Evolutionary conservation across 2,888 invertebrate species (phyloP).

Genomic region (Phengaris alcon): DNA sequence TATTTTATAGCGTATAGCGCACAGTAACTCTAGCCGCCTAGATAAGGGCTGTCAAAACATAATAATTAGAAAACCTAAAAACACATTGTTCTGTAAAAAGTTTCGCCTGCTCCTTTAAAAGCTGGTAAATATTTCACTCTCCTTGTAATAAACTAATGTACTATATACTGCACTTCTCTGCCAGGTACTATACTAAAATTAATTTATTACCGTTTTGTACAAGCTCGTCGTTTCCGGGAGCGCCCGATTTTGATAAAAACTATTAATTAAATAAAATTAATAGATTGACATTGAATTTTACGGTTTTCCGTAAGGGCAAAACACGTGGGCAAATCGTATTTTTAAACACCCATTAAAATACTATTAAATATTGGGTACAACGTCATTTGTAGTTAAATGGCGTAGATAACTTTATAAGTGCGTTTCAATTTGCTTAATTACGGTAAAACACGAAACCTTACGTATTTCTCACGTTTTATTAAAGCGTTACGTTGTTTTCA

Average conservation of each 20-base stretch:
- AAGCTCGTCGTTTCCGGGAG: neutral
- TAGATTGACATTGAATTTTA: slow-evolving; percentile 13
- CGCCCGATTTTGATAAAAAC: neutral
- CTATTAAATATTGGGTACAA: neutral
- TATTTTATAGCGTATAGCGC: slow-evolving; percentile 44
- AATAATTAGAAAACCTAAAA: neutral
- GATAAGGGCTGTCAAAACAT: neutral
- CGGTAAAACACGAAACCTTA: neutral
- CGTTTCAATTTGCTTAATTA: slow-evolving; percentile 10
- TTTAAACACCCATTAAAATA: slow-evolving; percentile 2
- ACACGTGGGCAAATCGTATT: neutral
- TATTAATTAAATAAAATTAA: neutral
- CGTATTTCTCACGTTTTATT: slow-evolving; percentile 11
- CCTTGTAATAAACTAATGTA: no score
- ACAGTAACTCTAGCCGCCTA: neutral
- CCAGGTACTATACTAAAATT: neutral
- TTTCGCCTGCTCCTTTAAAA: no score
- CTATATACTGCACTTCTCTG: neutral
- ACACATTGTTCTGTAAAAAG: neutral
- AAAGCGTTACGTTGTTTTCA: neutral
- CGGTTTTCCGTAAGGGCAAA: neutral
- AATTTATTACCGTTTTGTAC: neutral
- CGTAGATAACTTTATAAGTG: slow-evolving; percentile 8
- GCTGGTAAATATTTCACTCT: no score
- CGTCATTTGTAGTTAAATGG: neutral